Base-by-base conservation (phyloP, 1,140 invertebrate genomes). In the Tribolium madens region DNA sequence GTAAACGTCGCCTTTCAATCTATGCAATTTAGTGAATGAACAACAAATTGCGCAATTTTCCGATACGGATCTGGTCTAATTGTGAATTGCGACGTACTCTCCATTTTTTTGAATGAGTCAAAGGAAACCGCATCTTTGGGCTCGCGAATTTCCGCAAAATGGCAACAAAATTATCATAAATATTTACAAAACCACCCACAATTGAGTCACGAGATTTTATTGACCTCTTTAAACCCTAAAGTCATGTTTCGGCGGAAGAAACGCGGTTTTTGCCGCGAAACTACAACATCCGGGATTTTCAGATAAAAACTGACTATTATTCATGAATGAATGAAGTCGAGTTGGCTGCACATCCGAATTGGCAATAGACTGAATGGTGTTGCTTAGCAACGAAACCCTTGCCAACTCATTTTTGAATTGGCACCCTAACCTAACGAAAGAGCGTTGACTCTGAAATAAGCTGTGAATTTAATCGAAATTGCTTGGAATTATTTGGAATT, bases 161-260 rank as follows among this genome's bases (percentile, higher is more conserved):
- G 17, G 7, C 53, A 18, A 60, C 6, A 60, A 60, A 64, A 2
- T 64, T 10, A 64, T 18, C 26, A 33, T 36, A 26, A 15, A 64
- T 64, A 12, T 64, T 31, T 64, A 33, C 21, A 31, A 64, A 64
- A 64, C 57, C 57, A 64, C 57, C 57, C 57, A 64, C 57, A 13
- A 21, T 1, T 64, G 57, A 64, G 6, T 64, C 57, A 64, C 57
- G 5, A 13, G 1, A 64, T 1, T 33, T 64, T 64, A 64, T 64
- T 64, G 57, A 64, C 57, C 57, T 14, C 57, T 31, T 36, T 0
- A 64, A 64, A 64, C 21, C 9, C 26, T 9, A 31, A 33, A 64
- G 3, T 64, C 57, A 64, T 33, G 26, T 33, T 33, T 31, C 57
- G 31, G n/a, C 18, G 57, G 57, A 64, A 64, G 57, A 13, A 26